Evolutionary conservation across 2,888 invertebrate species (phyloP).

Genomic region (Diplolepis rosae): DNA sequence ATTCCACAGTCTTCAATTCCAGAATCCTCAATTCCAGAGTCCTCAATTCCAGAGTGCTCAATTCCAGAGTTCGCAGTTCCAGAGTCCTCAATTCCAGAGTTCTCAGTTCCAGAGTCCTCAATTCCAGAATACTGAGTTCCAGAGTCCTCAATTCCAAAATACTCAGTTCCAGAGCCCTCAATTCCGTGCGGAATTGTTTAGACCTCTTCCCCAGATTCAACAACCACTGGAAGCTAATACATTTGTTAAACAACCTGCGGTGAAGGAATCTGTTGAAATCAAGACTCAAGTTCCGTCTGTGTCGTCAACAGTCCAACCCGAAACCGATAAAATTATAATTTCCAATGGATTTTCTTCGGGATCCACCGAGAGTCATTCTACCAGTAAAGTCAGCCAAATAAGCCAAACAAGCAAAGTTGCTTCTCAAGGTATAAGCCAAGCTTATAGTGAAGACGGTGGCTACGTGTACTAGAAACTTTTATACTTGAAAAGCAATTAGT

Average conservation of each 20-base stretch:
- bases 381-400: background rate
- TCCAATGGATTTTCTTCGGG: background rate
- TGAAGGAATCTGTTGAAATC: slow-evolving; percentile 34
- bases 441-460: slow-evolving; percentile 54
- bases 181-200: background rate
- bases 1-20: slow-evolving; percentile 31
- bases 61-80: slow-evolving; percentile 16
- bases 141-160: slow-evolving; percentile 24
- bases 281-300: slow-evolving; percentile 41
- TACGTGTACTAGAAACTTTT: slow-evolving; percentile 62
- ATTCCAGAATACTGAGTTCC: slow-evolving; percentile 23
- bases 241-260: background rate
- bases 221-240: background rate
- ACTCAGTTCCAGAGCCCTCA: slow-evolving; percentile 30
- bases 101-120: slow-evolving; percentile 30
- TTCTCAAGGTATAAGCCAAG: background rate
- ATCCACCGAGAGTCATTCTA: background rate
- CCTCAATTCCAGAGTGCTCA: slow-evolving; percentile 34
- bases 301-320: slow-evolving; percentile 26
- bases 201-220: background rate
- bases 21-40: slow-evolving; percentile 18
- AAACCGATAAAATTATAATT: no score
- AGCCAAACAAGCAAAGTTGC: background rate
- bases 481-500: background rate
- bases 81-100: slow-evolving; percentile 27